A percentile compares a stretch with the other conserved stretches of the same genome.
Evolutionary conservation across 1,140 invertebrate genomes (phyloP).

Genomic region (Lepidurus arcticus): DNA sequence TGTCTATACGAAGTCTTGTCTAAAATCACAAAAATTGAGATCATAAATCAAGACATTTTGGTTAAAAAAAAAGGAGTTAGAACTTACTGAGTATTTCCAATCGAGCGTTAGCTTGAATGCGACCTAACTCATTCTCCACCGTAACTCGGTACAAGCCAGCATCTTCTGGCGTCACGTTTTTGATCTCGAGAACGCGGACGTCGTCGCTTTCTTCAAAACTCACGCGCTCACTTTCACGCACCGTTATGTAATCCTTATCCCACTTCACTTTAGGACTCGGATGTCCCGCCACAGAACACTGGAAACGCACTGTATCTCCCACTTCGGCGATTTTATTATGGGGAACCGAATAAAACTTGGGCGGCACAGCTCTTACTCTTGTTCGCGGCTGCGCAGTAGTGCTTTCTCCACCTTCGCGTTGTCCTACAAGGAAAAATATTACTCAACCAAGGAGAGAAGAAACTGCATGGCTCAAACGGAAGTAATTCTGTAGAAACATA

Average conservation of each 20-base stretch:
- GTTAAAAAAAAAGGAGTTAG: background rate
- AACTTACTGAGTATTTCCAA: slow-evolving; percentile 67
- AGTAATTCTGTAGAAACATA: background rate
- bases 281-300: slow-evolving; percentile 68
- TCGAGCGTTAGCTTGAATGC: slow-evolving; percentile 69
- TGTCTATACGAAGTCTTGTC: background rate
- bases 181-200: slow-evolving; percentile 65
- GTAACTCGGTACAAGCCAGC: slow-evolving; percentile 73
- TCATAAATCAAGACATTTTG: background rate
- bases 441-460: slow-evolving; percentile 1
- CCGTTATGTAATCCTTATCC: slow-evolving; percentile 64
- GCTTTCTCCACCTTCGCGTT: background rate
- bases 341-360: slow-evolving; percentile 81
- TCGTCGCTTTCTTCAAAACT: slow-evolving; percentile 69
- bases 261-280: slow-evolving; percentile 62
- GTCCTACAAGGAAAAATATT: background rate
- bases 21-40: background rate
- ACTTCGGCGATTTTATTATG: slow-evolving; percentile 76
- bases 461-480: background rate
- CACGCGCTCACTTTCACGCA: slow-evolving; percentile 58
- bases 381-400: background rate
- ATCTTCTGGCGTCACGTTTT: slow-evolving; percentile 67
- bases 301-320: slow-evolving; percentile 71
- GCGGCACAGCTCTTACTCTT: slow-evolving; percentile 49
- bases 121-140: slow-evolving; percentile 73